Evolutionary conservation across 2,113 vertebrate species (phyloP).

Genomic region (Podarcis raffonei): DNA sequence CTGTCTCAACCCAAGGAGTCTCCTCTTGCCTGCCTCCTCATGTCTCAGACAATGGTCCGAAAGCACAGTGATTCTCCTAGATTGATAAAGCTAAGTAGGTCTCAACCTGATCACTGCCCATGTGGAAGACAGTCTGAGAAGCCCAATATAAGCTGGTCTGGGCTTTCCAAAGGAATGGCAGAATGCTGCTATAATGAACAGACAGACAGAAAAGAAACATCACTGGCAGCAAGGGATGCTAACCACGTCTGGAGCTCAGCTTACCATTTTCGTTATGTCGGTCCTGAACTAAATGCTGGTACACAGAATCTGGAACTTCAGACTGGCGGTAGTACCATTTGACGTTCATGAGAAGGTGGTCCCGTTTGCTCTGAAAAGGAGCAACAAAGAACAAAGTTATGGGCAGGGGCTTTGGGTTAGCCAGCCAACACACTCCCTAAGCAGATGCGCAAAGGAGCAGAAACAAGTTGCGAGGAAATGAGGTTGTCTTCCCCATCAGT

Average conservation of each 20-base stretch:
- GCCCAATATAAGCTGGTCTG: background rate
- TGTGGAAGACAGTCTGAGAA: background rate
- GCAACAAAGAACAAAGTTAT: constrained; percentile 61
- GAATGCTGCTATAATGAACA: background rate
- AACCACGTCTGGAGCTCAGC: constrained; percentile 7
- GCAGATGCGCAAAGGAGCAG: background rate
- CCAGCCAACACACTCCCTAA: no score
- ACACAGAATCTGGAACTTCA: constrained; percentile 98
- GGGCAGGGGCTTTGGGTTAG: constrained; percentile 18
- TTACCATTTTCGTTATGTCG: constrained; percentile 98
- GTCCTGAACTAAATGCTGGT: constrained; percentile 99
- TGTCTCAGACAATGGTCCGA: no score
- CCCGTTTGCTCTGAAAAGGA: constrained; percentile 94
- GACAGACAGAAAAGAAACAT: background rate
- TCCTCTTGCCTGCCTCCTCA: no score
- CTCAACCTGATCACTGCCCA: no score
- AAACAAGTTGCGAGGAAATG: background rate
- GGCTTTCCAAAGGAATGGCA: background rate
- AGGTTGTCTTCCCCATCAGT: background rate
- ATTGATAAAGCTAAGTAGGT: no score
- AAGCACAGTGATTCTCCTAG: background rate
- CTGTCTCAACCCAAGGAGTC: background rate
- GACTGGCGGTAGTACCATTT: constrained; percentile 99
- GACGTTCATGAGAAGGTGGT: constrained; percentile 99
- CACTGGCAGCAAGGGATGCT: no score